phyloP scores from a whole-genome alignment of 2,888 invertebrate genomes.

The Fragum sueziense region DNA sequence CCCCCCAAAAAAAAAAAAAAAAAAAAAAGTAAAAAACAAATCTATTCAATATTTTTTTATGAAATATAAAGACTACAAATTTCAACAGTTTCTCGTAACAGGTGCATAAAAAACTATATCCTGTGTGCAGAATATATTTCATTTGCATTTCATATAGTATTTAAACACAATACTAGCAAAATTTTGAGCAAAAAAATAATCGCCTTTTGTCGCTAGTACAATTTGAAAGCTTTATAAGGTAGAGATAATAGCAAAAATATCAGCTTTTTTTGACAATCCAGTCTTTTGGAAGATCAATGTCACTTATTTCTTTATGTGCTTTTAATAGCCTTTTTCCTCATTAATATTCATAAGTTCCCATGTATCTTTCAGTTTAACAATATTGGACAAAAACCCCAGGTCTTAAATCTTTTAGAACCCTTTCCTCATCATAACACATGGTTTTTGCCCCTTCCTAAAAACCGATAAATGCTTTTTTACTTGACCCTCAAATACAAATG shows the following conservation, averaged over 20 bases:
- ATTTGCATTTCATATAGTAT: no score
- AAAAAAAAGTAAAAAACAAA: no score
- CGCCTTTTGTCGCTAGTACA: not conserved
- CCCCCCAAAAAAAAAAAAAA: no score
- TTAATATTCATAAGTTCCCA: slow-evolving; percentile 17
- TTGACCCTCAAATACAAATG: no score
- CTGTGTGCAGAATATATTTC: no score
- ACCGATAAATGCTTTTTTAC: not conserved
- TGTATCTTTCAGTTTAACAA: slow-evolving; percentile 13
- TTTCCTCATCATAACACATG: no score
- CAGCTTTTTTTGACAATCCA: slow-evolving; percentile 3
- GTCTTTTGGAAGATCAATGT: slow-evolving; percentile 10
- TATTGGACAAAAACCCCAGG: not conserved
- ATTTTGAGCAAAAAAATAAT: not conserved
- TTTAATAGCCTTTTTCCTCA: slow-evolving; percentile 18
- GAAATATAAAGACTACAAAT: no score
- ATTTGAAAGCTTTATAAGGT: slow-evolving; percentile 2
- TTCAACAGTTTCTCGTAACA: no score
- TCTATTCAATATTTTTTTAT: no score
- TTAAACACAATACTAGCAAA: no score
- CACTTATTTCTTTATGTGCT: slow-evolving; percentile 11
- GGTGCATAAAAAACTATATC: no score
- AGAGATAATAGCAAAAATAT: slow-evolving; percentile 14
- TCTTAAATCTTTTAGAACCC: not conserved
- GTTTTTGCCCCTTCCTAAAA: no score